These are phyloP conservation scores for Plectrocnemia conspersa DNA, from an alignment of 1,140 invertebrate genomes.

Conservation along the genomic window DNA sequence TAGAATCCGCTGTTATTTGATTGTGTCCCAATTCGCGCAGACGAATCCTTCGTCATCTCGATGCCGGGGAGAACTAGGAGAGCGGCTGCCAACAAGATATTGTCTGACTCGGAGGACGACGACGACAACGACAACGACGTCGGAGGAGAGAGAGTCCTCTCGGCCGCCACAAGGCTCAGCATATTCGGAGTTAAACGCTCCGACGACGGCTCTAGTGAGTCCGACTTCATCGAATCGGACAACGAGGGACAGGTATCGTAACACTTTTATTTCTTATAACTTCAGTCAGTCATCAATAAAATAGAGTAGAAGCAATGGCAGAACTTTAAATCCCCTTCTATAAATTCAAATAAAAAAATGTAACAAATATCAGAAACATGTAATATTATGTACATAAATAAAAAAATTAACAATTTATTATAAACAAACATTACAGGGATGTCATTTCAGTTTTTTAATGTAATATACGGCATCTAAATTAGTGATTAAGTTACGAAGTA, in stretches of 20 bases:
- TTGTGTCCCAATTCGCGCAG: too few relatives aligned
- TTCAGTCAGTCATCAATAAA: too few relatives aligned
- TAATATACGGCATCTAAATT: too few relatives aligned
- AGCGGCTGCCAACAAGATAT: conserved; percentile 8
- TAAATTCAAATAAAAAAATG: not conserved
- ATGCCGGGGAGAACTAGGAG: conserved; percentile 4
- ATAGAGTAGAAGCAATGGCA: too few relatives aligned
- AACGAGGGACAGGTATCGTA: conserved; percentile 43
- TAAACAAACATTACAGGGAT: too few relatives aligned
- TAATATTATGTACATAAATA: too few relatives aligned
- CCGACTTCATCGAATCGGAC: conserved; percentile 48
- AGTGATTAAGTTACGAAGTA: too few relatives aligned
- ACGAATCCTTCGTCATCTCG: conserved; percentile 1
- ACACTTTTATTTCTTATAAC: too few relatives aligned
- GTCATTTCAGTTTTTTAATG: too few relatives aligned
- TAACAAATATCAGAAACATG: not conserved
- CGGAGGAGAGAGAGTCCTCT: conserved; percentile 44
- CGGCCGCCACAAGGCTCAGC: conserved; percentile 47
- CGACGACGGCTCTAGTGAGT: conserved; percentile 45
- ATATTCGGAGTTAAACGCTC: conserved; percentile 47
- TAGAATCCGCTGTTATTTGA: too few relatives aligned
- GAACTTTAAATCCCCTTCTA: too few relatives aligned
- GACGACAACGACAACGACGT: conserved; percentile 36
- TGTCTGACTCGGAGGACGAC: conserved; percentile 19
- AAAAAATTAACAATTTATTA: too few relatives aligned